Evolutionary conservation across 2,888 invertebrate genomes (phyloP).

Genomic region (Clitarchus hookeri): DNA sequence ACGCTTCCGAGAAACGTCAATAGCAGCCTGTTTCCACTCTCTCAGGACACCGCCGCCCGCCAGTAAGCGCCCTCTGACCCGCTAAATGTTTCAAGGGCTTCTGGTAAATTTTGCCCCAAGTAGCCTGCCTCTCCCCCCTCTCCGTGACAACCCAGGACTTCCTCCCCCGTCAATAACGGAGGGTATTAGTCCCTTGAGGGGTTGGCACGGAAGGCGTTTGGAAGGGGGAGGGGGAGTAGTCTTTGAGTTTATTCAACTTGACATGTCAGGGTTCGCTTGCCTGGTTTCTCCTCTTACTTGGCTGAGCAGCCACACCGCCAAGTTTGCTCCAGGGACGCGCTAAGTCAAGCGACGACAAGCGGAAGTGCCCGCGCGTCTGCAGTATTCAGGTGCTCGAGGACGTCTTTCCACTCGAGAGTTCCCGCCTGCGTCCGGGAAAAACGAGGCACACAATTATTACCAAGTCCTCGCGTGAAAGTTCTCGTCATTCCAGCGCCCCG

Average conservation of each 20-base stretch:
- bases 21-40: neutral
- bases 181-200: neutral
- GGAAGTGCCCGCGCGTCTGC: no score
- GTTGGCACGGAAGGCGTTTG: no score
- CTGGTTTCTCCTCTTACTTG: neutral
- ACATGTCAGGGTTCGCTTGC: neutral
- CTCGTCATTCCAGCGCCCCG: no score
- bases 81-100: neutral
- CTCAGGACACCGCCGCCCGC: neutral
- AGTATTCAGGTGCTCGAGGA: no score
- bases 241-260: neutral
- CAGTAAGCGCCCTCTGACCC: neutral
- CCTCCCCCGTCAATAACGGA: neutral
- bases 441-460: no score
- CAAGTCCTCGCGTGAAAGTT: no score
- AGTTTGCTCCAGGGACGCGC: no score
- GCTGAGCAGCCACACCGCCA: no score
- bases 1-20: constrained; percentile 2
- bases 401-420: no score
- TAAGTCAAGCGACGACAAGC: no score
- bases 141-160: neutral
- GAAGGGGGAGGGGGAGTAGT: neutral
- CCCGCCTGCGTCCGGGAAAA: no score
- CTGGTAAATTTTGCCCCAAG: neutral
- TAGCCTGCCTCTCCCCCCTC: neutral